These are phyloP conservation scores for Eupeodes luniger DNA, from an alignment of 2,888 invertebrate species.

Conservation along the genomic window DNA sequence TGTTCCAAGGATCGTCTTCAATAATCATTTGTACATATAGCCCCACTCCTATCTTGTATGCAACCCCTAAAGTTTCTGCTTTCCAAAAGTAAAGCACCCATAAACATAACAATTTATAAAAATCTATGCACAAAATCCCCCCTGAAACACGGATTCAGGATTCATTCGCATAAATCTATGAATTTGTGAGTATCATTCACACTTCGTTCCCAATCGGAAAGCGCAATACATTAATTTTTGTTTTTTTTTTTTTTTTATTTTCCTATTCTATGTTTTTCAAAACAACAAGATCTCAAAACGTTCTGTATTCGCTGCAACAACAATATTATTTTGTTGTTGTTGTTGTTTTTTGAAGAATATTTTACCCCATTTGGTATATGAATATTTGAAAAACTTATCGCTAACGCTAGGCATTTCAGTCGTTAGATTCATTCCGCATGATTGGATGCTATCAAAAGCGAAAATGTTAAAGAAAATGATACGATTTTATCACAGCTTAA, in stretches of 20 bases:
- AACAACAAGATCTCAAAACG: neutral
- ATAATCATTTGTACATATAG: neutral
- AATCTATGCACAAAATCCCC: slow-evolving; percentile 45
- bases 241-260: slow-evolving; percentile 18
- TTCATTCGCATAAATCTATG: slow-evolving; percentile 73
- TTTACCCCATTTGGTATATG: slow-evolving; percentile 70
- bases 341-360: slow-evolving; percentile 38
- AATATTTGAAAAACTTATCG: slow-evolving; percentile 72
- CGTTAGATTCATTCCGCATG: slow-evolving; percentile 72
- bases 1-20: slow-evolving; percentile 28
- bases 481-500: neutral
- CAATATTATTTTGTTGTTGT: slow-evolving; percentile 39
- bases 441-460: slow-evolving; percentile 71
- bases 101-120: slow-evolving; percentile 51
- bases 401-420: slow-evolving; percentile 73
- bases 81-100: slow-evolving; percentile 18
- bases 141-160: slow-evolving; percentile 11
- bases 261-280: neutral
- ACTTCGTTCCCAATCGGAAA: slow-evolving; percentile 68
- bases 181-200: slow-evolving; percentile 74
- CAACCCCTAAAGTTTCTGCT: slow-evolving; percentile 1
- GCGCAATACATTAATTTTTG: slow-evolving; percentile 64
- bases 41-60: neutral
- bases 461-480: slow-evolving; percentile 47
- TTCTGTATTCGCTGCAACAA: neutral